Conservation (phyloP, 30 jellyfish, hydroid and myxozoan genomes). For the Turritopsis dohrnii region DNA sequence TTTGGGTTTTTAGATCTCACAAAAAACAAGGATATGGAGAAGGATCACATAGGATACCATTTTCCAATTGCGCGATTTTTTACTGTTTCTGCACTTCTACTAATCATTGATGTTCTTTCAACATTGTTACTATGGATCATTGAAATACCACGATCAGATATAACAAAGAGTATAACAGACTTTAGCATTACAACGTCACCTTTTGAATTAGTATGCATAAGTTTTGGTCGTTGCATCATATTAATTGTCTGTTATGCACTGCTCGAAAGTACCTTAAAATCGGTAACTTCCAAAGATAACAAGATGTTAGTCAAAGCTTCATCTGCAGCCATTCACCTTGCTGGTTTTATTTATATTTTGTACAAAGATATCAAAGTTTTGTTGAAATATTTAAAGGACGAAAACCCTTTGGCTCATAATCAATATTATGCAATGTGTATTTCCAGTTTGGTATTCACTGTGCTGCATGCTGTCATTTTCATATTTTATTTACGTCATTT, state of each 20-base stretch:
- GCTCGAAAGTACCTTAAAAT: constrained; percentile 37
- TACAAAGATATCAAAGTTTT: constrained; percentile 47
- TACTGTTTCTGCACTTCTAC: constrained; percentile 11
- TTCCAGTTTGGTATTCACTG: constrained; percentile 48
- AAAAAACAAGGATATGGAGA: neutral
- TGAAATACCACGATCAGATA: neutral
- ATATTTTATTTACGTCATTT: constrained; percentile 28
- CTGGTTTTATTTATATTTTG: constrained; percentile 44
- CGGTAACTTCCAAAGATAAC: neutral
- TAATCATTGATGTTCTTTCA: constrained; percentile 6
- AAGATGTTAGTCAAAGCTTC: neutral
- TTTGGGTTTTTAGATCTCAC: no score
- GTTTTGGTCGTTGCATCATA: constrained; percentile 38
- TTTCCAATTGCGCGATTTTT: constrained; percentile 21
- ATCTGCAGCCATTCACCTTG: constrained; percentile 26
- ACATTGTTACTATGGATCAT: constrained; percentile 19
- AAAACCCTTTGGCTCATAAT: constrained; percentile 13
- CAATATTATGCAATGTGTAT: constrained; percentile 52
- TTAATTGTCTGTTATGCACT: constrained; percentile 36
- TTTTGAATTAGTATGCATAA: constrained; percentile 73
- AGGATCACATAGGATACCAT: constrained; percentile 20
- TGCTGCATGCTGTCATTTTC: constrained; percentile 39
- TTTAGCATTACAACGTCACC: constrained; percentile 46
- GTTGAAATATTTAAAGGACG: constrained; percentile 18
- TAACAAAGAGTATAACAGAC: constrained; percentile 25